phyloP scores from a whole-genome alignment of 2,113 vertebrate genomes.

The Dipodomys stephensi region DNA sequence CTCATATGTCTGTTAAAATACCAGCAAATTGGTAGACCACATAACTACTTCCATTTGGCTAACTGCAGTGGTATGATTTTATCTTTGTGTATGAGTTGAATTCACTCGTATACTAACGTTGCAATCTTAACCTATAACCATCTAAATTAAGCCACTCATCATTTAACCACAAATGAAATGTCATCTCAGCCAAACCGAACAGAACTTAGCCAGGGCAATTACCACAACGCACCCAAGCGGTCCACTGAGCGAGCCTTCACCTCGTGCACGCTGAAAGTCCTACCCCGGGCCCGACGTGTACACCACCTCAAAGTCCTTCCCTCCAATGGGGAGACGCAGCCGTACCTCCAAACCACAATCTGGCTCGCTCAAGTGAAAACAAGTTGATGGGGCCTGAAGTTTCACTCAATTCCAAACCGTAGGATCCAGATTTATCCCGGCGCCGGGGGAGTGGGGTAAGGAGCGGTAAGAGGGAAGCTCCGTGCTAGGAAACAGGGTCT shows the following conservation, averaged over 20 bases:
- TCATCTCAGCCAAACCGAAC: slow-evolving; percentile 8
- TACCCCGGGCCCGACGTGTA: neutral
- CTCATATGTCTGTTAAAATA: slow-evolving; percentile 9
- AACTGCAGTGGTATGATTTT: neutral
- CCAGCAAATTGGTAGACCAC: neutral
- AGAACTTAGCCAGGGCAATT: neutral
- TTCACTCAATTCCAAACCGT: slow-evolving; percentile 2
- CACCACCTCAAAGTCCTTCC: neutral
- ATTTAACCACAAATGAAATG: slow-evolving; percentile 40
- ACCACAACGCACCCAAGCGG: slow-evolving; percentile 1
- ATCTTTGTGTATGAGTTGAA: slow-evolving; percentile 6
- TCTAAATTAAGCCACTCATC: slow-evolving; percentile 31
- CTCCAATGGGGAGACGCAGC: neutral
- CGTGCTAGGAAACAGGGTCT: neutral
- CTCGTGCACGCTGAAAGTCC: neutral
- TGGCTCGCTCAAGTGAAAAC: neutral
- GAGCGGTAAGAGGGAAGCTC: neutral
- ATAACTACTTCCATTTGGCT: slow-evolving; percentile 33
- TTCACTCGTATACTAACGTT: slow-evolving; percentile 13
- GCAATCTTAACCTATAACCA: neutral
- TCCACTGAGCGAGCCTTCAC: neutral
- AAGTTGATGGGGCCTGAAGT: neutral
- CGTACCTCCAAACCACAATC: slow-evolving; percentile 1
- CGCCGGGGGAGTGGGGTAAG: neutral
- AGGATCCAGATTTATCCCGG: neutral